A percentile compares a stretch with the other conserved stretches of the same genome.
Evolutionary conservation across 2,113 vertebrate genomes (phyloP).

Genomic region (Salvelinus sp.): DNA sequence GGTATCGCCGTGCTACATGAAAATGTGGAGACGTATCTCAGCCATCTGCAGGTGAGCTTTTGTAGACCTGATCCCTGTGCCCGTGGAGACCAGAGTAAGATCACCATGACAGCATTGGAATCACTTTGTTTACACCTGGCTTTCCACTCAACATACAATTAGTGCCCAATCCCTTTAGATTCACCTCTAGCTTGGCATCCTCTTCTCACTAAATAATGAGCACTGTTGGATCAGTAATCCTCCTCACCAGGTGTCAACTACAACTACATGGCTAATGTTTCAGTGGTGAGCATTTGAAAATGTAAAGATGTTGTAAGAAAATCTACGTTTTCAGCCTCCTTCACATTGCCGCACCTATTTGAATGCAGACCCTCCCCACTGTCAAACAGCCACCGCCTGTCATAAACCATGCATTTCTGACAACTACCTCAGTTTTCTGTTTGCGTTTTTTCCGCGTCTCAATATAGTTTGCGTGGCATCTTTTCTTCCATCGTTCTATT

Average conservation of each 20-base stretch:
- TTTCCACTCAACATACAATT: too few species aligned
- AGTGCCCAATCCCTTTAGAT: neutral
- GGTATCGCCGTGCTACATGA: conserved; percentile 79
- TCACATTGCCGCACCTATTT: neutral
- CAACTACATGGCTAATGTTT: neutral
- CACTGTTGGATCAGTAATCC: too few species aligned
- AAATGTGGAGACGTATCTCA: conserved; percentile 79
- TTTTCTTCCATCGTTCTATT: neutral
- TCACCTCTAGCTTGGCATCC: neutral
- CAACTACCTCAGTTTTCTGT: neutral
- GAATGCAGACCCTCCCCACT: neutral
- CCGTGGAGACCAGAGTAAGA: neutral
- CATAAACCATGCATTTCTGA: neutral
- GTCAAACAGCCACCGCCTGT: neutral
- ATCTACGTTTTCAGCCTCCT: neutral
- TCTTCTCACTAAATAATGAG: too few species aligned
- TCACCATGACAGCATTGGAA: neutral
- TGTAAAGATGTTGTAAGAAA: neutral
- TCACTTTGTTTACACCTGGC: neutral
- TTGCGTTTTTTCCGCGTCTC: neutral
- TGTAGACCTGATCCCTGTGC: neutral
- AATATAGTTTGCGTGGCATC: neutral
- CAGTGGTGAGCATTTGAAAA: too few species aligned
- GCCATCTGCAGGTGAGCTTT: conserved; percentile 79
- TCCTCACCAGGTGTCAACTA: neutral